These are phyloP conservation scores for Rallus limicola DNA, from an alignment of 2,113 vertebrate genomes.

Conservation along the genomic window DNA sequence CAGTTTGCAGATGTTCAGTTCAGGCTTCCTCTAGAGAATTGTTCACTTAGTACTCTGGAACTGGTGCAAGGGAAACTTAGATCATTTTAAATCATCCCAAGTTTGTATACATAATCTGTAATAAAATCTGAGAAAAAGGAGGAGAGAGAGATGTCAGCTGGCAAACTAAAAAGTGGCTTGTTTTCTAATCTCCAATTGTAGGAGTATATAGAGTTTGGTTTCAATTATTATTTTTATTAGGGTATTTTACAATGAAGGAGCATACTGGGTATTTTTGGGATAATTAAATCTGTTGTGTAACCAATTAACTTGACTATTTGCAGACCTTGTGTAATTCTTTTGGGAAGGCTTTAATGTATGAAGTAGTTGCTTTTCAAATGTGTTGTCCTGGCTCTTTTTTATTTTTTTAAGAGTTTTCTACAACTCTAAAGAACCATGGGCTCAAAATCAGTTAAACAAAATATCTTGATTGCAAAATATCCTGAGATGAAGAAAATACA, in stretches of 20 bases:
- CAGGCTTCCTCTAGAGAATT: slow-evolving; percentile 2
- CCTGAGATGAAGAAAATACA: neutral
- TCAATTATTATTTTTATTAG: neutral
- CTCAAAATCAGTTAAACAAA: neutral
- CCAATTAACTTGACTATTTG: neutral
- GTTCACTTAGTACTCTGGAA: slow-evolving; percentile 36
- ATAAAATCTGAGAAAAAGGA: neutral
- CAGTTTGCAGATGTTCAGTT: slow-evolving; percentile 40
- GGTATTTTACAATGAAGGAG: neutral
- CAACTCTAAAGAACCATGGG: neutral
- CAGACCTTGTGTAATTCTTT: neutral
- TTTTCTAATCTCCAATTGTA: neutral
- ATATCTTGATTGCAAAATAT: neutral
- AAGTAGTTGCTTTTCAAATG: neutral
- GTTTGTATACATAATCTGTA: slow-evolving; percentile 10
- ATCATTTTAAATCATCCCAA: slow-evolving; percentile 1
- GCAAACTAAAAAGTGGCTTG: neutral
- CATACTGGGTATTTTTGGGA: neutral
- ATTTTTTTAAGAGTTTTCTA: neutral
- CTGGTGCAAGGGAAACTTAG: slow-evolving; percentile 23
- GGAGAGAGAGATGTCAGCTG: neutral
- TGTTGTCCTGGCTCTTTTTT: neutral
- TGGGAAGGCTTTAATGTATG: neutral
- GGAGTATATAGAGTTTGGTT: neutral
- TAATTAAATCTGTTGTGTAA: neutral